Evolutionary conservation across 2,888 invertebrate genomes (phyloP).

Genomic region (Acleris cristana): DNA sequence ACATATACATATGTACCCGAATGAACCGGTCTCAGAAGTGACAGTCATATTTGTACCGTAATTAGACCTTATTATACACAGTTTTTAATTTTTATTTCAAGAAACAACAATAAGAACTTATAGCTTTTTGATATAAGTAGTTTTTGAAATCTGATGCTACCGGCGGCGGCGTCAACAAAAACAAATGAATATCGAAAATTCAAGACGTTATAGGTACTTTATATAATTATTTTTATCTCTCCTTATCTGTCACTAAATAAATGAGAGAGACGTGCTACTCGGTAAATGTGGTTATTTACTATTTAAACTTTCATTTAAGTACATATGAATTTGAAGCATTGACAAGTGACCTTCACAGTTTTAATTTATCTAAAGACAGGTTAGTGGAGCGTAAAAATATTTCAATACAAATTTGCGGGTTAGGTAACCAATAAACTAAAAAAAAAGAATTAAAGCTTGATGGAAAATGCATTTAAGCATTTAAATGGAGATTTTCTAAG

Average conservation of each 20-base stretch:
- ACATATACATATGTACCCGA: background rate
- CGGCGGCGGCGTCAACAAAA: background rate
- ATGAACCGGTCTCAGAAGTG: conserved; percentile 3
- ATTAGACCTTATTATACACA: background rate
- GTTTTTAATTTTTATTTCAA: background rate
- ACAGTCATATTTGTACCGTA: background rate
- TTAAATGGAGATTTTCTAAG: background rate
- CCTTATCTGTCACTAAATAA: background rate
- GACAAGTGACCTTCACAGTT: conserved; percentile 12
- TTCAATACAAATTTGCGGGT: conserved; percentile 6
- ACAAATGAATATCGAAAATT: conserved; percentile 1
- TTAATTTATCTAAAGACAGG: background rate
- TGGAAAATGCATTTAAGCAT: background rate
- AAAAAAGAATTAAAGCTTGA: background rate
- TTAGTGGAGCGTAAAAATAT: conserved; percentile 12
- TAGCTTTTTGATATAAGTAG: background rate
- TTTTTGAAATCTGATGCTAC: background rate
- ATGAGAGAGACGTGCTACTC: background rate
- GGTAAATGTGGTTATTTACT: conserved; percentile 9
- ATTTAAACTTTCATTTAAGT: conserved; percentile 16
- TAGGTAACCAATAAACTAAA: background rate
- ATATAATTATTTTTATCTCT: background rate
- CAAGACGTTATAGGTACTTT: background rate
- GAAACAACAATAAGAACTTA: background rate
- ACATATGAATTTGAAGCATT: conserved; percentile 14